Percentiles rank a stretch among this genome's conserved stretches.
Conservation (phyloP, 2,888 invertebrate genomes). For the Pediacus dermestoides region DNA sequence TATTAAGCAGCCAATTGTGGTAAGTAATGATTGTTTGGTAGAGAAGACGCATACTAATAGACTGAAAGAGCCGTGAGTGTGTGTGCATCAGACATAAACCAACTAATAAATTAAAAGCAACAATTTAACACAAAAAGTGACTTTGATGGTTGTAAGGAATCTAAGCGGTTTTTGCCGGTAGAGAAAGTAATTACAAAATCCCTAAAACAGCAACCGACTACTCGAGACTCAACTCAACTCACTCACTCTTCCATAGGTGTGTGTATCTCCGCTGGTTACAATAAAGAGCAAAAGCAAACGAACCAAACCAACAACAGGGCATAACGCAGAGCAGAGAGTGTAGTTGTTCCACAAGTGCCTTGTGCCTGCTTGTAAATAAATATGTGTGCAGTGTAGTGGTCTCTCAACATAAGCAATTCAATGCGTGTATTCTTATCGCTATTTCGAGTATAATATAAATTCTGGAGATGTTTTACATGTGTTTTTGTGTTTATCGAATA, state of each 20-base stretch:
- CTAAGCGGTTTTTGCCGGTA: too few relatives aligned
- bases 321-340: too few relatives aligned
- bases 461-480: slow-evolving; percentile 46
- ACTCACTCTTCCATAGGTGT: too few relatives aligned
- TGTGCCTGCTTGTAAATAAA: slow-evolving; percentile 2
- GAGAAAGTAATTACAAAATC: too few relatives aligned
- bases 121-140: slow-evolving; percentile 1
- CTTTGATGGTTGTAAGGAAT: slow-evolving; percentile 2
- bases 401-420: slow-evolving; percentile 30
- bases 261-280: too few relatives aligned
- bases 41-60: not conserved
- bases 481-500: slow-evolving; percentile 45
- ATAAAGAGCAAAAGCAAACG: too few relatives aligned
- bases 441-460: slow-evolving; percentile 35
- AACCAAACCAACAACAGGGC: too few relatives aligned
- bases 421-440: slow-evolving; percentile 35
- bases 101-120: slow-evolving; percentile 1
- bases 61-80: too few relatives aligned
- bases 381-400: slow-evolving; percentile 12
- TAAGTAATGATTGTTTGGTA: too few relatives aligned
- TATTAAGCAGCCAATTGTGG: too few relatives aligned
- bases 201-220: too few relatives aligned
- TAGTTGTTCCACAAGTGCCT: not conserved
- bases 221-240: too few relatives aligned
- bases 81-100: not conserved